phyloP scores from a whole-genome alignment of 2,113 vertebrate species.

The Penelope pileata region DNA sequence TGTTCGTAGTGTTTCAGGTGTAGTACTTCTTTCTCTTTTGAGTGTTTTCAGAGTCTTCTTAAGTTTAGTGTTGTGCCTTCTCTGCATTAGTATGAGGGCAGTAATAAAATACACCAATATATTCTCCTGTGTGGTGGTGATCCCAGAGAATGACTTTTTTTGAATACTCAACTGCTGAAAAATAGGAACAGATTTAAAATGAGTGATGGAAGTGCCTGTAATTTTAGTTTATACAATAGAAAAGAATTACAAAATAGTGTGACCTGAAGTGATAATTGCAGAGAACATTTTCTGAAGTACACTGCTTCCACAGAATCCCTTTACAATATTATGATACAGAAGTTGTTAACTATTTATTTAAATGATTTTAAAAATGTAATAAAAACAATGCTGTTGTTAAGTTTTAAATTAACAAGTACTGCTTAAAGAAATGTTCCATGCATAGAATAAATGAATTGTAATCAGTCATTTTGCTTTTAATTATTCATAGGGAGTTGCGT shows the following conservation, averaged over 20 bases:
- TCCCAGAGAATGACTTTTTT: not conserved
- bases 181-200: not conserved
- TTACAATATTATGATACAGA: not conserved
- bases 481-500: constrained; percentile 87
- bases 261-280: not conserved
- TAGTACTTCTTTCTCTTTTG: not conserved
- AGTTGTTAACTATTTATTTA: constrained; percentile 52
- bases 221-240: constrained; percentile 4
- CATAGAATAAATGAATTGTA: constrained; percentile 27
- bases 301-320: not conserved
- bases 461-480: constrained; percentile 53
- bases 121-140: not conserved
- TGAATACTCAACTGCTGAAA: not conserved
- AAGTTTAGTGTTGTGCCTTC: not conserved
- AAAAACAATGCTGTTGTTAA: not conserved
- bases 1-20: not conserved
- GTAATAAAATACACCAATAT: not conserved
- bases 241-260: constrained; percentile 9
- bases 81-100: not conserved
- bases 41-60: not conserved
- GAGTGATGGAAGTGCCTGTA: not conserved
- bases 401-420: constrained; percentile 23
- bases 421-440: constrained; percentile 32
- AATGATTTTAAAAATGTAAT: constrained; percentile 10
- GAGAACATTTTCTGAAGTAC: constrained; percentile 22